Percentiles rank a stretch among this genome's conserved stretches.
Conservation (phyloP, 2,797 vertebrate genomes). For the Tapirus indicus region DNA sequence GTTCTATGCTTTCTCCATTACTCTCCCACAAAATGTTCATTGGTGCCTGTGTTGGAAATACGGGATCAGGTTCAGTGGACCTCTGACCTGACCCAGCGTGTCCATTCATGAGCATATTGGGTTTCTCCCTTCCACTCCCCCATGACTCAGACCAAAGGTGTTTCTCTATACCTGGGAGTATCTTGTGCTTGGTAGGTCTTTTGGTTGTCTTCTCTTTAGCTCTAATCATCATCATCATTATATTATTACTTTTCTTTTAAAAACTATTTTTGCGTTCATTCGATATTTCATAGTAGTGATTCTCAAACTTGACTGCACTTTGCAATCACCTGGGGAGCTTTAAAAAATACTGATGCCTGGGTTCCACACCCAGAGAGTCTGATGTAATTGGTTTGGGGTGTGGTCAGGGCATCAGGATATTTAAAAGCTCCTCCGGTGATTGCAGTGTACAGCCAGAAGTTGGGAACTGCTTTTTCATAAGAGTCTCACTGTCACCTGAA, state of each 20-base stretch:
- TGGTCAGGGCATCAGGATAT: background rate
- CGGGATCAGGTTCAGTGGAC: background rate
- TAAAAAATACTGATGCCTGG: background rate
- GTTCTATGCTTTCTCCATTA: background rate
- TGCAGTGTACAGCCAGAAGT: background rate
- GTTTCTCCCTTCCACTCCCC: background rate
- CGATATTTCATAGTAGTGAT: background rate
- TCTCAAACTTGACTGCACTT: slow-evolving; percentile 4
- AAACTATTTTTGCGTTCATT: slow-evolving; percentile 11
- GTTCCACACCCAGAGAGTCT: background rate
- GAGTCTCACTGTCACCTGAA: background rate
- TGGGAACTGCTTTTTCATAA: slow-evolving; percentile 19
- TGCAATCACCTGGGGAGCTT: background rate
- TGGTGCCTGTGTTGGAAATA: background rate
- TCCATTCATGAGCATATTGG: background rate
- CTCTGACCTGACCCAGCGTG: background rate
- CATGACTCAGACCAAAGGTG: slow-evolving; percentile 41
- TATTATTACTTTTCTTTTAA: slow-evolving; percentile 41
- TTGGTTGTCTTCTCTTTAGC: background rate
- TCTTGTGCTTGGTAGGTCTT: background rate
- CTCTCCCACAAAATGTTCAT: background rate
- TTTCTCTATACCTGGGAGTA: background rate
- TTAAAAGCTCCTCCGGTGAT: background rate
- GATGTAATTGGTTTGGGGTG: background rate
- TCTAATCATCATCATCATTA: background rate